phyloP scores from a whole-genome alignment of 2,113 vertebrate species.

The Erythrocebus patas region DNA sequence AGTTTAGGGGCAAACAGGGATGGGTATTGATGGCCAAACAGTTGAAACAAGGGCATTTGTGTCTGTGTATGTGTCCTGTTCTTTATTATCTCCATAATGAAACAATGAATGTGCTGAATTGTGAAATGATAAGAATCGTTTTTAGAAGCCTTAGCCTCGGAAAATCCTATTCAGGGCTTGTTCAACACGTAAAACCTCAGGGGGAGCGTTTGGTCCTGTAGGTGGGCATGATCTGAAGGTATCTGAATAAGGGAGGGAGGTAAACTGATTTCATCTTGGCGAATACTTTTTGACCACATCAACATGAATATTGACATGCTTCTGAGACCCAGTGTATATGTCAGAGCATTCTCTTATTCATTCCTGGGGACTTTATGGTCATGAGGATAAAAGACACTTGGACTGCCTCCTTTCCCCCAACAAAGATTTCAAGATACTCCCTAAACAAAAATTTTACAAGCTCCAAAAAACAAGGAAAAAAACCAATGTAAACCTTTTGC shows the following conservation, averaged over 20 bases:
- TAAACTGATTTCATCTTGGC: not conserved
- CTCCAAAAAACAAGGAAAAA: not conserved
- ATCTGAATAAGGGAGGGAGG: not conserved
- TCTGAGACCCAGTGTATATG: not conserved
- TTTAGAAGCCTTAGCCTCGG: not conserved
- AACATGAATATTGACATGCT: not conserved
- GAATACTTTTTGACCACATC: not conserved
- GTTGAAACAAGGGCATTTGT: not conserved
- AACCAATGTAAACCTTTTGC: not conserved
- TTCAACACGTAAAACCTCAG: not conserved
- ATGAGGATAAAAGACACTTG: not conserved
- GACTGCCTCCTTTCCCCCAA: not conserved
- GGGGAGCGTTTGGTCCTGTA: not conserved
- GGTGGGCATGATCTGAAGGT: not conserved
- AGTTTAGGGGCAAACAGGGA: not conserved
- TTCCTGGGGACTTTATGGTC: not conserved
- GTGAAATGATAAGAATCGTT: not conserved
- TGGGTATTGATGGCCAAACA: not conserved
- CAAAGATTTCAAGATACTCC: not conserved
- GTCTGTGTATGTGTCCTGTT: not conserved
- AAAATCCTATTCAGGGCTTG: not conserved
- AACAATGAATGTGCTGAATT: not conserved
- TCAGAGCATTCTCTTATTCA: not conserved
- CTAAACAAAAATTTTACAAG: not conserved
- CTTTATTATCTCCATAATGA: not conserved